These are phyloP conservation scores for Caenorhabditis uteleia DNA, from an alignment of 2,888 invertebrate species.

Conservation along the genomic window DNA sequence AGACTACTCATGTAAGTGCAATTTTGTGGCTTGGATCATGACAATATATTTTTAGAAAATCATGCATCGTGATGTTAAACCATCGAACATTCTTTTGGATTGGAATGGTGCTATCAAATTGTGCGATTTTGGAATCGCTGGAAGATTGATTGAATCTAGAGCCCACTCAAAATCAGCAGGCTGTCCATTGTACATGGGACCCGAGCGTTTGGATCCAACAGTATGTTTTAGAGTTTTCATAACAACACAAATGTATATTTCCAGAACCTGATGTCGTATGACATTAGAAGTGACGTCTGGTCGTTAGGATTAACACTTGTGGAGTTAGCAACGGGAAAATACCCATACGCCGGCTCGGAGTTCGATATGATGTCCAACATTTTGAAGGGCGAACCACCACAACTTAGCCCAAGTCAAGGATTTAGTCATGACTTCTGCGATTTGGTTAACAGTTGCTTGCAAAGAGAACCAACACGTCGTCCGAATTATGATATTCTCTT, in stretches of 20 bases:
- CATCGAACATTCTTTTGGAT: conserved; percentile 95
- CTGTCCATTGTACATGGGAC: conserved; percentile 98
- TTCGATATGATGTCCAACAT: conserved; percentile 89
- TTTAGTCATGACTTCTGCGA: conserved; percentile 52
- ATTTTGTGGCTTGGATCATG: neutral
- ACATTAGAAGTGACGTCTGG: conserved; percentile 99
- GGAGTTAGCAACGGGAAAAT: conserved; percentile 93
- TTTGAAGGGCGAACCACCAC: conserved; percentile 76
- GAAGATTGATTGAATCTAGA: conserved; percentile 86
- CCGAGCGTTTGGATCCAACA: conserved; percentile 46
- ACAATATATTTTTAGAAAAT: conserved; percentile 52
- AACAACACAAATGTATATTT: neutral
- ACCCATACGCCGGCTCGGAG: conserved; percentile 80
- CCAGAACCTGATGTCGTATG: conserved; percentile 76
- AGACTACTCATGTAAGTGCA: conserved; percentile 79
- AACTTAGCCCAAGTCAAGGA: conserved; percentile 8
- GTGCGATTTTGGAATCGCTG: conserved; percentile 98
- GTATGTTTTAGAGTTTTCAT: conserved; percentile 7
- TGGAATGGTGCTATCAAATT: conserved; percentile 91
- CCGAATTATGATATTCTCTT: conserved; percentile 64
- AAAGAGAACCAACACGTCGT: conserved; percentile 54
- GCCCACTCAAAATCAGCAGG: conserved; percentile 78
- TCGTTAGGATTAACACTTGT: conserved; percentile 83
- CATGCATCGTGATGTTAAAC: conserved; percentile 72
- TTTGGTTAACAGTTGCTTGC: conserved; percentile 61